Conservation (phyloP, 2,113 vertebrate species). For the Gopherus evgoodei region DNA sequence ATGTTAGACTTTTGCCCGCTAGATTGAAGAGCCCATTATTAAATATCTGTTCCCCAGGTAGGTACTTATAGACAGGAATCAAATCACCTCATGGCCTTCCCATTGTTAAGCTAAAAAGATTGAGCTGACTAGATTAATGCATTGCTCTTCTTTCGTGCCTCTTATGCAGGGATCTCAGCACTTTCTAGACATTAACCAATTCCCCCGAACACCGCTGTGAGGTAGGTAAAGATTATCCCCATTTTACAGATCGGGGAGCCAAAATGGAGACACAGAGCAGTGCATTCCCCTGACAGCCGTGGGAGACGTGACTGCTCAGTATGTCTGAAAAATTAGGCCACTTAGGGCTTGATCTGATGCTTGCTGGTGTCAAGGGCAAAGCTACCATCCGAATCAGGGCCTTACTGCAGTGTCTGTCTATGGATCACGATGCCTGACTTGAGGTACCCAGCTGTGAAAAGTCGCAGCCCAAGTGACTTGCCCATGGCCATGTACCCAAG, state of each 20-base stretch:
- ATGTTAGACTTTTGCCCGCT: background rate
- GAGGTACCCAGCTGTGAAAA: background rate
- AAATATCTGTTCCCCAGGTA: background rate
- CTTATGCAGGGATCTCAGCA: background rate
- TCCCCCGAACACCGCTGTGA: background rate
- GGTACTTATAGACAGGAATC: background rate
- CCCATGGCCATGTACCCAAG: rapidly evolving
- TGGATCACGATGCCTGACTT: background rate
- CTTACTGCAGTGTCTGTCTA: background rate
- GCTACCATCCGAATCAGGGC: background rate
- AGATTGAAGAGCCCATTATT: background rate
- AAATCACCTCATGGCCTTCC: background rate
- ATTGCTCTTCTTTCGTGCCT: background rate
- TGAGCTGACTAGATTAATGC: background rate
- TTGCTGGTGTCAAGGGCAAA: background rate
- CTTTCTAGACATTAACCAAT: background rate
- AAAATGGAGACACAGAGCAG: background rate
- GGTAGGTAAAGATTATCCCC: background rate
- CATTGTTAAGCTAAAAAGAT: background rate
- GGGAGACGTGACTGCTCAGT: background rate
- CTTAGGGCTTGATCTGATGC: background rate
- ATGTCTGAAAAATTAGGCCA: background rate
- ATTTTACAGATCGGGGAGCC: background rate
- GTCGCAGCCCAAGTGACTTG: background rate
- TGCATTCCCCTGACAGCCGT: background rate